Conservation (phyloP, 2,888 invertebrate species). For the Tetragonisca angustula region DNA sequence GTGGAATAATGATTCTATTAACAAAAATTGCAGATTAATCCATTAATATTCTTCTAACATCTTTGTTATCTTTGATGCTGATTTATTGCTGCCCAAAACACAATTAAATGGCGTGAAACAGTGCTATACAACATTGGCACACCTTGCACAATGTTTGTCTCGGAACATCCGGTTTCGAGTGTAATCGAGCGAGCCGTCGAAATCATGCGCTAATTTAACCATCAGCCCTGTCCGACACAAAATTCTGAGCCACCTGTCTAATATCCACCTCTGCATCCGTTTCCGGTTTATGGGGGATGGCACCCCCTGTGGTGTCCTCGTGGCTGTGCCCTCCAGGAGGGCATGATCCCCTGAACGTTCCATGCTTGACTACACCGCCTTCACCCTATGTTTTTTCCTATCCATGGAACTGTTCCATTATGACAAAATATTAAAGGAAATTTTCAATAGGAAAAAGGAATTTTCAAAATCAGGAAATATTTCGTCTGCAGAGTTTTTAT, state of each 20-base stretch:
- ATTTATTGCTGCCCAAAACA: neutral
- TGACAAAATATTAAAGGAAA: constrained; percentile 65
- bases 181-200: constrained; percentile 41
- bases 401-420: constrained; percentile 75
- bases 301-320: constrained; percentile 76
- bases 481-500: neutral
- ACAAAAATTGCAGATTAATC: too few species aligned
- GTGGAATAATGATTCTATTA: neutral
- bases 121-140: neutral
- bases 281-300: constrained; percentile 80
- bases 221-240: constrained; percentile 45
- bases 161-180: constrained; percentile 38
- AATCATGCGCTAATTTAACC: constrained; percentile 56
- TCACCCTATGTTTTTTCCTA: constrained; percentile 33
- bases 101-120: neutral
- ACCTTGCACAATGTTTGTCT: constrained; percentile 34
- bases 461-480: neutral
- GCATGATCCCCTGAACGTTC: constrained; percentile 75
- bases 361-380: constrained; percentile 67
- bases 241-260: constrained; percentile 79
- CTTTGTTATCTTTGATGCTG: neutral
- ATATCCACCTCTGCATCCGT: constrained; percentile 78
- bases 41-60: neutral
- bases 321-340: constrained; percentile 58
- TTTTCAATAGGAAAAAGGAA: constrained; percentile 55